Conservation (phyloP, 2,113 vertebrate species). For the Pholis gunnellus region DNA sequence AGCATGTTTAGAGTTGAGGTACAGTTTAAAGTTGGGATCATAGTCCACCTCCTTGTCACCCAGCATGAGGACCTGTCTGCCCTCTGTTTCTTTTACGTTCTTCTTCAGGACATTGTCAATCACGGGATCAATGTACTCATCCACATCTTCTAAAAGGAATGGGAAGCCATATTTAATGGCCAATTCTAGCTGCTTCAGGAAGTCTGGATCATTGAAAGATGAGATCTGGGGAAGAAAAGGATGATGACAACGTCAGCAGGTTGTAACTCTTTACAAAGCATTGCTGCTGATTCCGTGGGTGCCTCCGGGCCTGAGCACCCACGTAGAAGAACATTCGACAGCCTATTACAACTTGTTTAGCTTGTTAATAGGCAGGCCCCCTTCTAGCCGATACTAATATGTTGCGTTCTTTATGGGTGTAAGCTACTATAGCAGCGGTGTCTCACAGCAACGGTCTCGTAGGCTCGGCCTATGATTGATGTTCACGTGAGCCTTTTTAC, state of each 20-base stretch:
- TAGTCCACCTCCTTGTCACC: constrained; percentile 97
- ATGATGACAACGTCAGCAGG: neutral
- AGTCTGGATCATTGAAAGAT: constrained; percentile 96
- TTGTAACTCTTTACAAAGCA: neutral
- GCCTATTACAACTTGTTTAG: neutral
- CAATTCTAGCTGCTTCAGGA: constrained; percentile 94
- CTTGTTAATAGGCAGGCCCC: neutral
- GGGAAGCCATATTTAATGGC: constrained; percentile 94
- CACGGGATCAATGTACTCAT: constrained; percentile 96
- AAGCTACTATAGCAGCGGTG: neutral
- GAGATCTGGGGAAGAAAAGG: constrained; percentile 84
- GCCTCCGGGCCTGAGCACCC: neutral
- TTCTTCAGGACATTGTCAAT: constrained; percentile 95
- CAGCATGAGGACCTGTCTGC: constrained; percentile 88
- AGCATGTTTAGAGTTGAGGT: constrained; percentile 93
- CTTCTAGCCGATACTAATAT: neutral
- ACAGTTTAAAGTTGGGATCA: constrained; percentile 93
- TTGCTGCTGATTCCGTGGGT: neutral
- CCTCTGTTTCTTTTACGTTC: constrained; percentile 88
- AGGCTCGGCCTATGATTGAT: neutral
- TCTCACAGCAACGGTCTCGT: neutral
- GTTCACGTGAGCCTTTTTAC: neutral
- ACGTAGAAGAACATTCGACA: neutral
- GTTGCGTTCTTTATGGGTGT: neutral
- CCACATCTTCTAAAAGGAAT: constrained; percentile 94